Conservation (phyloP, 2,113 vertebrate genomes). For the Gorsachius goisagi region DNA sequence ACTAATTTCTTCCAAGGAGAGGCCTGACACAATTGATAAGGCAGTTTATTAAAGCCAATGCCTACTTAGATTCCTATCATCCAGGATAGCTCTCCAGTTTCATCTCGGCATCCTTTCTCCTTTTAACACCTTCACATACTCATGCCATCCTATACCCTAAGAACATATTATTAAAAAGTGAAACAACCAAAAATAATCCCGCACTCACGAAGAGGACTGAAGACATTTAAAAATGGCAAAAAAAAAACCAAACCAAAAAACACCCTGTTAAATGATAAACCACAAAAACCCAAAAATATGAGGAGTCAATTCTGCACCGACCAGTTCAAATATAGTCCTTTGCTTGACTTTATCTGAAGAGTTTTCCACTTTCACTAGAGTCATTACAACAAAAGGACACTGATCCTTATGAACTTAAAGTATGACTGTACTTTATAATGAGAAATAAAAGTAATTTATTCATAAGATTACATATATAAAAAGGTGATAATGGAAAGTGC, state of each 20-base stretch:
- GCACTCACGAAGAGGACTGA: neutral
- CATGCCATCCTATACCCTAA: neutral
- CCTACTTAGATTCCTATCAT: neutral
- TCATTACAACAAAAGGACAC: neutral
- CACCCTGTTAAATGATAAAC: neutral
- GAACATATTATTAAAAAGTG: neutral
- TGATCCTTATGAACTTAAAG: neutral
- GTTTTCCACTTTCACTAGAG: neutral
- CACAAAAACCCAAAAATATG: neutral
- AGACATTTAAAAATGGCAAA: neutral
- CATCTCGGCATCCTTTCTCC: neutral
- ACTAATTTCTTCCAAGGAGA: neutral
- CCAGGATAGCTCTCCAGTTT: neutral
- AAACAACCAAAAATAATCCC: neutral
- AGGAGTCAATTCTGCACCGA: neutral
- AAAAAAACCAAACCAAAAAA: neutral
- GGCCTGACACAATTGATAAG: neutral
- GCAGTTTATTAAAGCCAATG: neutral
- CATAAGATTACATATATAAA: neutral
- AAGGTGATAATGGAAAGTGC: neutral
- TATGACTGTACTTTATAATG: neutral
- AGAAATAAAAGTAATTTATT: neutral
- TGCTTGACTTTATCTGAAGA: neutral
- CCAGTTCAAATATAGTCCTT: neutral
- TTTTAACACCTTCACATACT: neutral